Percentiles rank a stretch among this genome's conserved stretches.
Conservation (phyloP, 2,113 vertebrate species). For the Maylandia zebra region DNA sequence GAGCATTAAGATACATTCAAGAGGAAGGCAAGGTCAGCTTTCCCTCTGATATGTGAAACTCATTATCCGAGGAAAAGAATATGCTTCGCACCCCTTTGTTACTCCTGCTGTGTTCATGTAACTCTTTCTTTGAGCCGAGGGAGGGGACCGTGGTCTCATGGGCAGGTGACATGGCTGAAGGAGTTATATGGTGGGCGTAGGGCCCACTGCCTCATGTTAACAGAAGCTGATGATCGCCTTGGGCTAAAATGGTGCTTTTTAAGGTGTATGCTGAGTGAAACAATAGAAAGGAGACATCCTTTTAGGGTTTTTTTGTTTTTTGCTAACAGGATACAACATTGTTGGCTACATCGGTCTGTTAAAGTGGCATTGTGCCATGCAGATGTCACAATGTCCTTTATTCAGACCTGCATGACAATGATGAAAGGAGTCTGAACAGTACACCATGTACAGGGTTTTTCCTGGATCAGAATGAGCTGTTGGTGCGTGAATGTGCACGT, state of each 20-base stretch:
- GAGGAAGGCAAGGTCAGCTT: neutral
- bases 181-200: neutral
- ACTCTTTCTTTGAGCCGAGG: neutral
- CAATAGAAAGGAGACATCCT: neutral
- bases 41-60: neutral
- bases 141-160: neutral
- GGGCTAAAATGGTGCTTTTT: neutral
- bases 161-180: neutral
- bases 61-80: neutral
- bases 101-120: neutral
- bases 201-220: neutral
- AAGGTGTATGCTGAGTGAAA: neutral
- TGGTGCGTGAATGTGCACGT: neutral
- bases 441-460: neutral
- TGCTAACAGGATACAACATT: neutral
- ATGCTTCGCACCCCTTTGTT: neutral
- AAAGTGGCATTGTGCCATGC: neutral
- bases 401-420: neutral
- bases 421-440: neutral
- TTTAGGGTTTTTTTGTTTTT: rapidly evolving
- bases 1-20: neutral
- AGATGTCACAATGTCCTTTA: neutral
- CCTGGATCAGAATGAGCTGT: neutral
- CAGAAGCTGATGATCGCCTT: neutral
- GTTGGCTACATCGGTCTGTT: neutral